Evolutionary conservation across 2,797 vertebrate species (phyloP).

Genomic region (Coranthus polyacanthus): DNA sequence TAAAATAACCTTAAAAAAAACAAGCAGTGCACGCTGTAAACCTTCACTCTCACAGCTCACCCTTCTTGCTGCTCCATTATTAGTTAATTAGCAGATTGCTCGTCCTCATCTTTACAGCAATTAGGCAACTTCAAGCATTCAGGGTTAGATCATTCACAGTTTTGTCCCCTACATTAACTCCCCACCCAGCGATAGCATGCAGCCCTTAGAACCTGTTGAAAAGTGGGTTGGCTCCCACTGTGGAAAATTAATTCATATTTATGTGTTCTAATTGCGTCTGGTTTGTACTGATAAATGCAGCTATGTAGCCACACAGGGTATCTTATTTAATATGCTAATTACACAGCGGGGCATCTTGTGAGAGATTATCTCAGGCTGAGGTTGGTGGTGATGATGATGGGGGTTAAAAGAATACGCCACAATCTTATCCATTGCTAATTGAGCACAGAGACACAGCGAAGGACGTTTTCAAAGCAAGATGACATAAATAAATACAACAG

Average conservation of each 20-base stretch:
- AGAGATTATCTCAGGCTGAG: conserved; percentile 50
- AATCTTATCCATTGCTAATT: conserved; percentile 63
- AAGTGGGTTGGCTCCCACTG: conserved; percentile 50
- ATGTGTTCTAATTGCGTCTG: conserved; percentile 76
- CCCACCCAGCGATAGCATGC: conserved; percentile 25
- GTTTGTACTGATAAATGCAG: conserved; percentile 76
- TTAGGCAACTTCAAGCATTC: conserved; percentile 68
- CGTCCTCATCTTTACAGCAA: conserved; percentile 71
- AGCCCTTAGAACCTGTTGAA: conserved; percentile 62
- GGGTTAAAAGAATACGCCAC: conserved; percentile 52
- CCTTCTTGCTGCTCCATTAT: conserved; percentile 62
- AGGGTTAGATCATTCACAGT: conserved; percentile 71
- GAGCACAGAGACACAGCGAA: conserved; percentile 45
- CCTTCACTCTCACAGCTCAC: conserved; percentile 57
- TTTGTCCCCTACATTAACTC: conserved; percentile 55
- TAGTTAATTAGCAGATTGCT: conserved; percentile 75
- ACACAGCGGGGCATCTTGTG: conserved; percentile 58
- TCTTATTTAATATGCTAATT: conserved; percentile 83
- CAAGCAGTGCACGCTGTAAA: conserved; percentile 35
- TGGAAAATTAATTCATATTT: conserved; percentile 70
- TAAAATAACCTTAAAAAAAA: conserved; percentile 27
- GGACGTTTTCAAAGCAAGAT: conserved; percentile 44
- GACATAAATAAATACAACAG: conserved; percentile 45
- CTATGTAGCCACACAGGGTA: conserved; percentile 53
- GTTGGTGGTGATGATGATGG: conserved; percentile 29